A percentile compares a stretch with the other conserved stretches of the same genome.
These are phyloP conservation scores for Aurelia aurita DNA, from an alignment of 30 jellyfish, hydroid and myxozoan species.

Conservation along the genomic window DNA sequence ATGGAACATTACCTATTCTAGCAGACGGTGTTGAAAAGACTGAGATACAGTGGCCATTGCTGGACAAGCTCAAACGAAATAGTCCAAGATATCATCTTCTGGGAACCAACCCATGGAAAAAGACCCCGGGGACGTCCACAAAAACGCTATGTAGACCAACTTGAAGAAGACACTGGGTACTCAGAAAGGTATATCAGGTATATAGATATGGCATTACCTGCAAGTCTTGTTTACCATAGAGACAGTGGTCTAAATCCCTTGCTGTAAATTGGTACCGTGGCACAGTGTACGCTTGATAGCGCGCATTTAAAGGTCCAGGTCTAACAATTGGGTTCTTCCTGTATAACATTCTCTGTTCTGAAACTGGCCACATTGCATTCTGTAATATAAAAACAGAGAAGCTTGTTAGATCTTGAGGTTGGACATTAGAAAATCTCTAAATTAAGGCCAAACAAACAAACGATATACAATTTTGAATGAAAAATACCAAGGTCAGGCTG, in stretches of 20 bases:
- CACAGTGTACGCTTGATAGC: conserved; percentile 69
- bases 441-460: background rate
- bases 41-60: too few species aligned
- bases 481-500: too few species aligned
- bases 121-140: too few species aligned
- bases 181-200: too few species aligned
- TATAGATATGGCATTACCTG: conserved; percentile 18
- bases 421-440: background rate
- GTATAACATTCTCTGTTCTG: conserved; percentile 64
- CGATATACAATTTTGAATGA: too few species aligned
- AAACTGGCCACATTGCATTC: conserved; percentile 55
- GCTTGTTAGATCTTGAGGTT: background rate
- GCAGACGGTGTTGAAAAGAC: too few species aligned
- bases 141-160: too few species aligned
- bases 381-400: background rate
- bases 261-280: conserved; percentile 80
- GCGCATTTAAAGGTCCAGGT: conserved; percentile 53
- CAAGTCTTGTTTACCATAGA: conserved; percentile 91
- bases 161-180: too few species aligned
- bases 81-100: too few species aligned
- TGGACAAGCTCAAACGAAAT: too few species aligned
- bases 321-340: conserved; percentile 50
- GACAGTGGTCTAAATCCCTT: conserved; percentile 81
- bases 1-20: too few species aligned
- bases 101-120: too few species aligned